A percentile compares a stretch with the other conserved stretches of the same genome.
phyloP scores from a whole-genome alignment of 1,140 invertebrate species.

The Onthophagus taurus region DNA sequence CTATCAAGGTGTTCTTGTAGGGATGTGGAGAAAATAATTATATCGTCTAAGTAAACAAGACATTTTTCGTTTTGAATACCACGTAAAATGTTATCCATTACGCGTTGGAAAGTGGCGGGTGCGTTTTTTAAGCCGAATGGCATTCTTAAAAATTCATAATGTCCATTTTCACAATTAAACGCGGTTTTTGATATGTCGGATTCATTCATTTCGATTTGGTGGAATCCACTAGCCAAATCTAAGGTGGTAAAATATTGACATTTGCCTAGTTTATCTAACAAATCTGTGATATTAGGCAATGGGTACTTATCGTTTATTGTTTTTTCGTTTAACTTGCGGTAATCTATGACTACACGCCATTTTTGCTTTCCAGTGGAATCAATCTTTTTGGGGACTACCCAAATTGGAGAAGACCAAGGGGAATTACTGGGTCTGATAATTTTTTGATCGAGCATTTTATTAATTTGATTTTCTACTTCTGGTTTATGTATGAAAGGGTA shows the following conservation, averaged over 20 bases:
- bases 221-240: slow-evolving; percentile 30
- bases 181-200: slow-evolving; percentile 1
- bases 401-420: slow-evolving; percentile 27
- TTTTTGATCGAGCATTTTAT: slow-evolving; percentile 20
- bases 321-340: slow-evolving; percentile 29
- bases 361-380: slow-evolving; percentile 28
- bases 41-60: slow-evolving; percentile 38
- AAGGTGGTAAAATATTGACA: slow-evolving; percentile 38
- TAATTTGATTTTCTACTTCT: slow-evolving; percentile 23
- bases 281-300: slow-evolving; percentile 40
- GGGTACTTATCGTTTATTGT: slow-evolving; percentile 36
- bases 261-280: slow-evolving; percentile 35
- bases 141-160: slow-evolving; percentile 12
- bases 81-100: slow-evolving; percentile 15
- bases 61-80: slow-evolving; percentile 15
- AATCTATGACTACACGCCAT: slow-evolving; percentile 25
- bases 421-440: slow-evolving; percentile 26
- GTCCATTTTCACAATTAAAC: background rate
- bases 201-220: slow-evolving; percentile 6
- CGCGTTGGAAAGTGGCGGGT: slow-evolving; percentile 14
- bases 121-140: slow-evolving; percentile 16
- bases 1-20: slow-evolving; percentile 33
- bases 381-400: slow-evolving; percentile 30
- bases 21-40: slow-evolving; percentile 33
- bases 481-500: slow-evolving; percentile 21